These are phyloP conservation scores for Alligator mississippiensis DNA, from an alignment of 2,113 vertebrate species.

Conservation along the genomic window DNA sequence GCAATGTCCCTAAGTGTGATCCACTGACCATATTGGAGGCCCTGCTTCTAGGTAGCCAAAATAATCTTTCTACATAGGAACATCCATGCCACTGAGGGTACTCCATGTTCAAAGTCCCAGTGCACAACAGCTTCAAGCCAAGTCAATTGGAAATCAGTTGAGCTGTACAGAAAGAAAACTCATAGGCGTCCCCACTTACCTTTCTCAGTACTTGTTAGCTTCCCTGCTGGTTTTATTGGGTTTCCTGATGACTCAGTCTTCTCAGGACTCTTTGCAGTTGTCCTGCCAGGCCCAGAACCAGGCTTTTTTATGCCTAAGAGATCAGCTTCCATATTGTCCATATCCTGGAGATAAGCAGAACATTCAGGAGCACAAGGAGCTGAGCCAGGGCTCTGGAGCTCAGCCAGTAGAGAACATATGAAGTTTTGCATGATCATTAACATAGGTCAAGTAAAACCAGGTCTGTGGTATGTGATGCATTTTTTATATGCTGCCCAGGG, in stretches of 20 bases:
- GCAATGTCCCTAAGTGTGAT: background rate
- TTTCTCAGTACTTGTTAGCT: constrained; percentile 12
- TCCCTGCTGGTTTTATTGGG: background rate
- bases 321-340: constrained; percentile 88
- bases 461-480: background rate
- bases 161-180: rapidly evolving
- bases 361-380: rapidly evolving
- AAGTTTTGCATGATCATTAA: background rate
- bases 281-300: constrained; percentile 64
- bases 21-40: background rate
- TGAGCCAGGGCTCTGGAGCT: background rate
- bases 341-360: constrained; percentile 73
- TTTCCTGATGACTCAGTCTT: background rate
- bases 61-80: background rate
- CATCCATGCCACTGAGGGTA: background rate
- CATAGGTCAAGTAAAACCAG: background rate
- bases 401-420: background rate
- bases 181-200: background rate
- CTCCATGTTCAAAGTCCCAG: background rate
- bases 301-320: constrained; percentile 80
- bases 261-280: constrained; percentile 40
- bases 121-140: background rate
- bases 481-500: background rate
- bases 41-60: background rate
- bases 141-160: background rate